Evolutionary conservation across 2,888 invertebrate species (phyloP), one percentile per base, ranked within the genome.

Genomic region (Aspidapion aeneum): DNA sequence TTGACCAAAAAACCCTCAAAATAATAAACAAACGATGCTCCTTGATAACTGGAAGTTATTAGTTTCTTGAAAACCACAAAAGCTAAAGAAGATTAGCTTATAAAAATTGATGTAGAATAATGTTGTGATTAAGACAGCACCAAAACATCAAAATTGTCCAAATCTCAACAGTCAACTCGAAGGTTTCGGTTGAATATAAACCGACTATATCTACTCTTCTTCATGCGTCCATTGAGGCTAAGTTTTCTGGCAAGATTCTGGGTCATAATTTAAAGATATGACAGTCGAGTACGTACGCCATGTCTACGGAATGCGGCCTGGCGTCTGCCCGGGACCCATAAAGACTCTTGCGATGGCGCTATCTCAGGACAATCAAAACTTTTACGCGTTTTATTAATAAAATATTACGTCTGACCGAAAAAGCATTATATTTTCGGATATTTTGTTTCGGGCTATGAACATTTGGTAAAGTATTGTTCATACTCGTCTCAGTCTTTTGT

Each of bases 281-380:
- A 52, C 52, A 52, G 52, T 52, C 52, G 19, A 18, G 17, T 52
- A 18, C 18, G 52, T 52, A 17, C 17, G 17, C 19, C 52, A 19
- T 52, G 52, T 52, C 52, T 52, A 19, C 52, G 52, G 52, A 52
- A 52, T 52, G 52, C 52, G 52, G 52, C 7, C 19, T 52, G 52
- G 52, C 52, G 52, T 52, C 52, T 52, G 52, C 19, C 52, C 17
- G 7, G 52, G 52, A 18, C 52, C 52, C 52, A 52, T 52, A 52
- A 5, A 5, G 52, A 52, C 52, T 52, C 52, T n/a, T n/a, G 52
- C 52, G 52, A 18, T 19, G 19, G 52, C 52, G 52, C 52, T 52
- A 52, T 52, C 52, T 52, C 3, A n/a, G 18, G 52, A 52, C 52
- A 19, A 52, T 52, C 52, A 52, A 52, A 52, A 52, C 18, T 52